Evolutionary conservation across 1,140 invertebrate genomes (phyloP).

Genomic region (Pristionchus pacificus): DNA sequence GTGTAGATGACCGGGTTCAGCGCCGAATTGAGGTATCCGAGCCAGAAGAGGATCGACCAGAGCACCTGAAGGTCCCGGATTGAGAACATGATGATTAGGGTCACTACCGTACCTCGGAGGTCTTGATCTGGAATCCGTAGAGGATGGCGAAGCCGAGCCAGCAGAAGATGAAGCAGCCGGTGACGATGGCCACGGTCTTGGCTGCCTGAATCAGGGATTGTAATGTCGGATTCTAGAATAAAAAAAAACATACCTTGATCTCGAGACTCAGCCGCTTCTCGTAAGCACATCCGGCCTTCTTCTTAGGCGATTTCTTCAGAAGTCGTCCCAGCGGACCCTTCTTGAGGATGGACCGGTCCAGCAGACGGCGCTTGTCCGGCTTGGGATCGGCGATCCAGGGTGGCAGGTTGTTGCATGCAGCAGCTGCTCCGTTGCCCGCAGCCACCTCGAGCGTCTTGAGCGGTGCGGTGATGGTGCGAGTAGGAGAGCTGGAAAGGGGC

Average conservation of each 20-base stretch:
- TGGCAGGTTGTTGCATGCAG: slow-evolving; percentile 10
- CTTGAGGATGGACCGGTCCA: neutral
- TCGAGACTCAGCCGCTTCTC: slow-evolving; percentile 55
- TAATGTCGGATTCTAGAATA: too few relatives aligned
- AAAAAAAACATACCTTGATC: slow-evolving; percentile 69
- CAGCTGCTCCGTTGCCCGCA: neutral
- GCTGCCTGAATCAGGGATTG: slow-evolving; percentile 65
- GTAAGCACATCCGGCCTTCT: slow-evolving; percentile 52
- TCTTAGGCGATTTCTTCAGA: slow-evolving; percentile 36
- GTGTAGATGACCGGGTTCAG: slow-evolving; percentile 56
- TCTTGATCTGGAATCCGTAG: slow-evolving; percentile 71
- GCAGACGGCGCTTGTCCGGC: neutral
- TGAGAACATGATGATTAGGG: neutral
- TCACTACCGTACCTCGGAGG: slow-evolving; percentile 35
- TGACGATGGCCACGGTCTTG: slow-evolving; percentile 82
- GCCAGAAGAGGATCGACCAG: slow-evolving; percentile 57
- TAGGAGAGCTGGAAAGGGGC: too few relatives aligned
- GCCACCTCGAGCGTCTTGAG: neutral
- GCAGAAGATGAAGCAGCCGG: slow-evolving; percentile 93
- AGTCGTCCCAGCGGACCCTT: slow-evolving; percentile 8
- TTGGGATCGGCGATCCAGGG: slow-evolving; percentile 5
- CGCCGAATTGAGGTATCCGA: slow-evolving; percentile 47
- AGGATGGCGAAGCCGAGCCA: slow-evolving; percentile 96
- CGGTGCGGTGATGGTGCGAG: slow-evolving; percentile 2
- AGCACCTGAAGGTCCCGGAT: slow-evolving; percentile 37